Evolutionary conservation across 2,888 invertebrate genomes (phyloP), one percentile per base, ranked within the genome.

Genomic region (Eupithecia dodoneata): DNA sequence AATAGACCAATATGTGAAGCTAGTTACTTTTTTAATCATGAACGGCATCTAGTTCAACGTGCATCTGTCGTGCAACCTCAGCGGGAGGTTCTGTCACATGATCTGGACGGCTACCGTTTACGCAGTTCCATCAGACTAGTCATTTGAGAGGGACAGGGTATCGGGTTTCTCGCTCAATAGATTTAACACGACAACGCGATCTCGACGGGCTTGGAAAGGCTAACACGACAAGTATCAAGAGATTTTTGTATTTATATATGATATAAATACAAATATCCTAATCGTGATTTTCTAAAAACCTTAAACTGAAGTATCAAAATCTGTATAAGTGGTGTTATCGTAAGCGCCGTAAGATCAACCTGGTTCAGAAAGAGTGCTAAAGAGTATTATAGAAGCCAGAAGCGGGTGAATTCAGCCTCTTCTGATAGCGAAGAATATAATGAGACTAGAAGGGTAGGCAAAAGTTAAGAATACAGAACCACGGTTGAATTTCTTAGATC

Each of bases 71-170:
- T 18, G 45, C n/a, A n/a, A 44, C 45, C 79, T 72, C 74, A 75
- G 72, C 76, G 92, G 93, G 92, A 88, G 88, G 85, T 82, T 83
- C 81, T 87, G 93, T 92, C 92, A 94, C 87, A 85, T 83, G 91
- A 94, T 92, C 89, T 85, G 67, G 66, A 73, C 82, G 81, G 93
- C 94, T 93, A 94, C 94, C 88, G 94, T 93, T 90, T 90, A 90
- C 90, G 88, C 89, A 84, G 87, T 87, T 82, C 87, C 86, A 83
- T 73, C 76, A 77, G 73, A 79, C 81, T 83, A 85, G 83, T 83
- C 85, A 86, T 84, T 84, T 82, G 87, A 87, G 87, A 87, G 82
- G 74, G 82, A 83, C 80, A 81, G 82, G 83, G 85, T 91, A 92
- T 94, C 92, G 80, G 82, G 87, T 94, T 92, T 88, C 94, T 86